Conservation (phyloP, 2,888 invertebrate species). For the Disparrhopalites patrizii region DNA sequence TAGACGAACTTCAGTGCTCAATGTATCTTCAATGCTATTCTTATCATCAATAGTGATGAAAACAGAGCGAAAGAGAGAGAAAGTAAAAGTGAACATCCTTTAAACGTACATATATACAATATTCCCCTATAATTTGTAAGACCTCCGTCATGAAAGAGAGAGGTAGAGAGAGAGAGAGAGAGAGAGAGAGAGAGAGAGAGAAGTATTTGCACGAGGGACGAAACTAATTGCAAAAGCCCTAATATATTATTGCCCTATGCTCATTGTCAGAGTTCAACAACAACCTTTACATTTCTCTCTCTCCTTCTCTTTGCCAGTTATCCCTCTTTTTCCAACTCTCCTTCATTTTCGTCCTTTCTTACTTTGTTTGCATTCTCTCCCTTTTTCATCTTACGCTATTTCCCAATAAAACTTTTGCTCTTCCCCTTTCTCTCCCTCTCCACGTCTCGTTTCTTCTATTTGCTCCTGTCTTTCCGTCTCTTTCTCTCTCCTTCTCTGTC, state of each 20-base stretch:
- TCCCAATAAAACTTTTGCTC: too few species aligned
- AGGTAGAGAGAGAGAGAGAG: background rate
- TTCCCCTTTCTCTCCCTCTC: background rate
- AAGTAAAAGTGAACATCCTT: too few species aligned
- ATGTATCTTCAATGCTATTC: too few species aligned
- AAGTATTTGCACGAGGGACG: background rate
- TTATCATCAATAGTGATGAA: background rate
- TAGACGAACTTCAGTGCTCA: too few species aligned
- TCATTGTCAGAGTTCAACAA: too few species aligned
- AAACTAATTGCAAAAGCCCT: too few species aligned
- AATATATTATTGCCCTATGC: too few species aligned
- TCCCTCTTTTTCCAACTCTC: too few species aligned
- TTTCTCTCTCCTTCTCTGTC: background rate
- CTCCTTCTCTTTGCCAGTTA: background rate
- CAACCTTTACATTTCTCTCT: background rate
- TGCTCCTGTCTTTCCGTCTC: background rate
- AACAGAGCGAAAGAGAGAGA: background rate
- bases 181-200: background rate
- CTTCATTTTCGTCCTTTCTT: too few species aligned
- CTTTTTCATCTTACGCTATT: background rate
- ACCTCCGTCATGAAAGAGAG: constrained; percentile 13
- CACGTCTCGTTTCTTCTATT: background rate
- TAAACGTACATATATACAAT: too few species aligned
- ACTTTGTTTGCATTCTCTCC: too few species aligned
- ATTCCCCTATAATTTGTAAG: constrained; percentile 25